Conservation (phyloP, 1,140 invertebrate genomes). For the Drosophila micromelanica region DNA sequence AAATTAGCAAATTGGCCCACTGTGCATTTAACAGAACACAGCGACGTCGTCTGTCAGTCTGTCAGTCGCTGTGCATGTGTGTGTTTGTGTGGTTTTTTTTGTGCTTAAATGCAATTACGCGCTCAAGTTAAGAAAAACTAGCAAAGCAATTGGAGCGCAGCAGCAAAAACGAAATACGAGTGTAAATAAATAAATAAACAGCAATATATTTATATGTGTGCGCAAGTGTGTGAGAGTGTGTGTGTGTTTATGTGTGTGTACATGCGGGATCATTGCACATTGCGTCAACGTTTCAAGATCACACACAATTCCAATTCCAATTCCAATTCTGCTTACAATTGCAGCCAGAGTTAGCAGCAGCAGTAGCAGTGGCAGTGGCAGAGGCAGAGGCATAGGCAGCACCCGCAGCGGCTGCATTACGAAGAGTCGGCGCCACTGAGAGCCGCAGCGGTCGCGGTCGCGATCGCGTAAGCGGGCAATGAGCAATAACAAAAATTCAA, state of each 20-base stretch:
- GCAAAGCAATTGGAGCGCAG: slow-evolving; percentile 64
- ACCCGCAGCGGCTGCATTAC: slow-evolving; percentile 12
- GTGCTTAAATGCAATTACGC: slow-evolving; percentile 80
- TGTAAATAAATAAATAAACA: slow-evolving; percentile 48
- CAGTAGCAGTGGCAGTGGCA: background rate
- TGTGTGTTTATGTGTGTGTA: slow-evolving; percentile 46
- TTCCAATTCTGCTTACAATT: slow-evolving; percentile 32
- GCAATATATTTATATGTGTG: slow-evolving; percentile 5
- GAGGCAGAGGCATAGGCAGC: background rate
- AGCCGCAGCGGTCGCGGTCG: slow-evolving; percentile 32
- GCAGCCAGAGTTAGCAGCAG: slow-evolving; percentile 5
- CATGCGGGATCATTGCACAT: slow-evolving; percentile 78
- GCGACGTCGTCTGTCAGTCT: slow-evolving; percentile 55
- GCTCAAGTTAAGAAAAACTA: slow-evolving; percentile 75
- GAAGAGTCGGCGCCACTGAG: slow-evolving; percentile 5
- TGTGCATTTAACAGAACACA: slow-evolving; percentile 41
- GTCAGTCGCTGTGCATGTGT: slow-evolving; percentile 14
- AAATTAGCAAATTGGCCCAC: slow-evolving; percentile 43
- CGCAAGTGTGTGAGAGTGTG: slow-evolving; percentile 11
- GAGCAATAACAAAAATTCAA: slow-evolving; percentile 61
- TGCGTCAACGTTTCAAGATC: slow-evolving; percentile 82
- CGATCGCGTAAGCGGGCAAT: slow-evolving; percentile 38
- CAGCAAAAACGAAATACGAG: slow-evolving; percentile 53
- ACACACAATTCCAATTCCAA: slow-evolving; percentile 63
- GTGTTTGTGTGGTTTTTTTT: slow-evolving; percentile 43